Conservation (phyloP, 2,113 vertebrate genomes). For the Aleadryas rufinucha region DNA sequence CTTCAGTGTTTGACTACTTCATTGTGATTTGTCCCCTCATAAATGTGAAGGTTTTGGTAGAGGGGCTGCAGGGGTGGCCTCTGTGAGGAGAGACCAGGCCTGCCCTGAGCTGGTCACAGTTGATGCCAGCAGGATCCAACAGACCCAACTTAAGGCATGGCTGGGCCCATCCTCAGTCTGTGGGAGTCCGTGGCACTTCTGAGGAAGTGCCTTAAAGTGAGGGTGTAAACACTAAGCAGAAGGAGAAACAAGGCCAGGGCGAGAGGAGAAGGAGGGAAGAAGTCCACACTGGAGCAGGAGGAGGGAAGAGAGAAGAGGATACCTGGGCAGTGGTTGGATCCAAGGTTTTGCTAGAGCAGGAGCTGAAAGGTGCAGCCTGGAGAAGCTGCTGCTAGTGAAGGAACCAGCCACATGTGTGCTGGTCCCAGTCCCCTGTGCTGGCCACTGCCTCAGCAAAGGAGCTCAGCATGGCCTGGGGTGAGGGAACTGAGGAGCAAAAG, state of each 20-base stretch:
- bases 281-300: background rate
- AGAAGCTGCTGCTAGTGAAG: background rate
- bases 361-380: background rate
- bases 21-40: background rate
- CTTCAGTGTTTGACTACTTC: background rate
- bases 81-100: background rate
- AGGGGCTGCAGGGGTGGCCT: background rate
- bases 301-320: background rate
- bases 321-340: background rate
- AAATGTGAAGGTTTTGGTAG: background rate
- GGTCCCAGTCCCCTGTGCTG: fast-evolving
- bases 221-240: background rate
- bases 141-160: background rate
- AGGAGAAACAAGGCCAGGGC: background rate
- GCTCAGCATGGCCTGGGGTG: background rate
- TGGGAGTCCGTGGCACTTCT: background rate
- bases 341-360: background rate
- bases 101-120: background rate
- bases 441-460: background rate
- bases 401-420: background rate
- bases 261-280: background rate
- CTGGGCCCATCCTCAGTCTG: background rate
- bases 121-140: background rate
- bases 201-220: background rate
- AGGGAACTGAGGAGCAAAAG: background rate